Conservation (phyloP, 2,113 vertebrate species). For the Colaptes auratus region DNA sequence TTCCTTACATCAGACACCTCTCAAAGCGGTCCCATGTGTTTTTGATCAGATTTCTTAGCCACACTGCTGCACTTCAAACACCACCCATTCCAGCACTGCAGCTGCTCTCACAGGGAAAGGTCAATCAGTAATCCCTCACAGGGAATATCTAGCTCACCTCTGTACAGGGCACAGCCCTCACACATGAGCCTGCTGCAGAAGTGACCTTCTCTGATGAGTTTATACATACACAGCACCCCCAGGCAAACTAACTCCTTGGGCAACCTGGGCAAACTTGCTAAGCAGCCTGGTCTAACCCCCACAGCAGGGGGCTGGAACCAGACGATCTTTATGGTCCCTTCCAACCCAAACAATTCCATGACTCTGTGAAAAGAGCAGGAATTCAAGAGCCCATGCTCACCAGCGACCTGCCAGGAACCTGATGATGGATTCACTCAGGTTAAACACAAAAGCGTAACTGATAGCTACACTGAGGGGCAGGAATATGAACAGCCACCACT, state of each 20-base stretch:
- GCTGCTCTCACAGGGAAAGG: neutral
- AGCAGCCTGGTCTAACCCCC: too few relatives aligned
- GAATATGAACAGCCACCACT: neutral
- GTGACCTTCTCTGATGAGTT: neutral
- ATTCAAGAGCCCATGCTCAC: neutral
- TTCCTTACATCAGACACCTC: neutral
- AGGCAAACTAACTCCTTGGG: neutral
- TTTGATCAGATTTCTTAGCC: neutral
- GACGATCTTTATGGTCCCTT: too few relatives aligned
- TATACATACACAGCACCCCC: accelerated
- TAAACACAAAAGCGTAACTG: neutral
- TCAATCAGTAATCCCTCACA: neutral
- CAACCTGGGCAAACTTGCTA: too few relatives aligned
- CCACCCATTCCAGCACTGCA: neutral
- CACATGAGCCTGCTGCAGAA: neutral
- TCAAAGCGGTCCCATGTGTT: neutral
- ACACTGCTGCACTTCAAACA: accelerated
- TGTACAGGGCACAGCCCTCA: neutral
- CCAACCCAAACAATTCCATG: too few relatives aligned
- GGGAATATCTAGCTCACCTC: neutral
- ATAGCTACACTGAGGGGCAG: neutral
- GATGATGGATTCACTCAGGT: neutral
- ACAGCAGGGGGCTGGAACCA: too few relatives aligned
- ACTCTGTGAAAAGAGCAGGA: neutral
- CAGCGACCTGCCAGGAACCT: neutral